These are phyloP conservation scores for Pseudochaenichthys georgianus DNA, from an alignment of 2,797 vertebrate species.

Conservation along the genomic window DNA sequence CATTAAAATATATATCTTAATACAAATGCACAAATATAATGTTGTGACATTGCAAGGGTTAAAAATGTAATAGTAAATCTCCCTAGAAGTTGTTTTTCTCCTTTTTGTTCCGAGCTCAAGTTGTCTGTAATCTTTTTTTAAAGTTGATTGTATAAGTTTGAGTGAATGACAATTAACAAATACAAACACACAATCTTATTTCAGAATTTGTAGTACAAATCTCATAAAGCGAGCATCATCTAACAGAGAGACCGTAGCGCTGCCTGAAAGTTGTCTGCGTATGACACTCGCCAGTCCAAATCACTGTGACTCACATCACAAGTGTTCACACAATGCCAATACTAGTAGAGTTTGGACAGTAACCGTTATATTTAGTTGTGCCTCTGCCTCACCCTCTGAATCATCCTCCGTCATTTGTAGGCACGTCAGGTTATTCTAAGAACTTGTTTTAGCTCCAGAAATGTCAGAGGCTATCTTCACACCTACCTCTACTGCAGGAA, in stretches of 20 bases:
- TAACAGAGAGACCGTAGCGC: conserved; percentile 33
- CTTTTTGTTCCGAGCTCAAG: not conserved
- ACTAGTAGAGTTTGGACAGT: conserved; percentile 45
- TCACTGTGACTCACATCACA: conserved; percentile 68
- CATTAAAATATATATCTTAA: too few relatives aligned
- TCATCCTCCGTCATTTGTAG: conserved; percentile 32
- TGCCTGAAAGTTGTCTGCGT: conserved; percentile 59
- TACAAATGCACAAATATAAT: too few relatives aligned
- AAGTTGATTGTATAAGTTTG: conserved; percentile 5
- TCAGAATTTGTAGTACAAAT: conserved; percentile 7
- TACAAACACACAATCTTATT: not conserved
- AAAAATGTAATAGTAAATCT: not conserved
- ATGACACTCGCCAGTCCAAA: conserved; percentile 63
- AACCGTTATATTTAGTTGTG: conserved; percentile 57
- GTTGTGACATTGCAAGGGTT: not conserved
- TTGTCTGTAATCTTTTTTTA: conserved; percentile 1
- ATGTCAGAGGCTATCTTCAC: conserved; percentile 5
- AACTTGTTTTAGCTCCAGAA: conserved; percentile 16
- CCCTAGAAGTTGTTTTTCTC: not conserved
- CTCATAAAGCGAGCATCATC: conserved; percentile 46
- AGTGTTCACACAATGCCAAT: conserved; percentile 55
- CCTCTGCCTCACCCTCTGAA: conserved; percentile 35
- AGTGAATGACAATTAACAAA: conserved; percentile 6
- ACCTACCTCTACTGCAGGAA: not conserved
- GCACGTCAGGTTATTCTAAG: conserved; percentile 16